These are phyloP conservation scores for Azemiops feae DNA, from an alignment of 2,113 vertebrate species.

Conservation along the genomic window DNA sequence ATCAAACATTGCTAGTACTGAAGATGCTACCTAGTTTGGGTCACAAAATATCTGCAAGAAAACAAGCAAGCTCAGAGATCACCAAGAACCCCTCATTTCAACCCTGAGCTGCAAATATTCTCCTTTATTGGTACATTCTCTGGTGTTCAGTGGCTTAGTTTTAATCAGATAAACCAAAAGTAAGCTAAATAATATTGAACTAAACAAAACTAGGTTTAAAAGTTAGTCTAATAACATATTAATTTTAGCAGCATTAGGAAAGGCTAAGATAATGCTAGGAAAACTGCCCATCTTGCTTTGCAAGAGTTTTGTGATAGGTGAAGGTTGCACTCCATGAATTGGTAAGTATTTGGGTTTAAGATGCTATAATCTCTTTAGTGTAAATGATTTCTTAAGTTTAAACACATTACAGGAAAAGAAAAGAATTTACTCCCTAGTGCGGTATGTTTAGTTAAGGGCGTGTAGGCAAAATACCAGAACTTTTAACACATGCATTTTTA, in stretches of 20 bases:
- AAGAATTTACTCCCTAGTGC: not conserved
- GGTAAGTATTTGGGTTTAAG: not conserved
- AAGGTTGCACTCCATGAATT: accelerated
- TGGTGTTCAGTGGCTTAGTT: not conserved
- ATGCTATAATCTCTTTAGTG: not conserved
- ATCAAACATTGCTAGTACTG: too few species aligned
- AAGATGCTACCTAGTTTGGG: too few species aligned
- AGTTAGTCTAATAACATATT: accelerated
- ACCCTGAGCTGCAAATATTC: too few species aligned
- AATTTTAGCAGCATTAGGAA: not conserved
- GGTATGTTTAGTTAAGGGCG: not conserved
- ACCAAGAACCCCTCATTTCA: too few species aligned
- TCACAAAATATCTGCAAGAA: too few species aligned
- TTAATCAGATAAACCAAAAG: not conserved
- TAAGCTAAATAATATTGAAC: not conserved
- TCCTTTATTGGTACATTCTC: not conserved
- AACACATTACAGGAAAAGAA: not conserved
- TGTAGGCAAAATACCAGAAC: not conserved
- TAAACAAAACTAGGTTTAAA: not conserved
- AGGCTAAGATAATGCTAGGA: not conserved
- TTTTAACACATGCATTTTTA: not conserved
- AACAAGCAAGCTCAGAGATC: too few species aligned
- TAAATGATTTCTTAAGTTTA: not conserved
- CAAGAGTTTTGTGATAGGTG: not conserved
- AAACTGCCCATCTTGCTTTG: accelerated